phyloP scores from a whole-genome alignment of 2,113 vertebrate species.

The Thomomys bottae region DNA sequence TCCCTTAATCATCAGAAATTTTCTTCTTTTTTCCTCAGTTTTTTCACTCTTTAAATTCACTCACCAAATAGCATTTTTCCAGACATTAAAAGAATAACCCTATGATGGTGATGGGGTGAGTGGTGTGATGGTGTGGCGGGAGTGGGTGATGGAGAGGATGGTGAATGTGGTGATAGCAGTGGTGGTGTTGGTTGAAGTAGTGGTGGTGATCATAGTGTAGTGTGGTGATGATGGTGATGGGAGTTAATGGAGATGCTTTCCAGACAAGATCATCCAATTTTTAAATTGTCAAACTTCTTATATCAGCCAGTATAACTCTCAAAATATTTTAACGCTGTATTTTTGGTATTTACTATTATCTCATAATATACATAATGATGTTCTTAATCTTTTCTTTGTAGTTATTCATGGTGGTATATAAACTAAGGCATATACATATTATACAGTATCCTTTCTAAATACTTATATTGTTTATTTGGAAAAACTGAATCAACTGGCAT shows the following conservation, averaged over 20 bases:
- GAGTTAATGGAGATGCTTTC: background rate
- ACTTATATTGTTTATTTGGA: no score
- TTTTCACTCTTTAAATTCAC: no score
- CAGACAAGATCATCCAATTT: background rate
- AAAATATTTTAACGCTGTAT: background rate
- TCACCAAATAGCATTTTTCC: background rate
- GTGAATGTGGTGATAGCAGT: no score
- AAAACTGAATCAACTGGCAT: background rate
- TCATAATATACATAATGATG: no score
- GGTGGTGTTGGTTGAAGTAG: no score
- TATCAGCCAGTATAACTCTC: background rate
- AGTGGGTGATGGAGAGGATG: no score
- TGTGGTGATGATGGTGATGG: background rate
- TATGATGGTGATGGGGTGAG: accelerated
- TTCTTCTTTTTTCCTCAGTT: background rate
- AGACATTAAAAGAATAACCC: background rate
- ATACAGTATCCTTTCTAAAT: background rate
- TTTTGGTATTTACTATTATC: background rate
- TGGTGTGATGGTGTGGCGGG: no score
- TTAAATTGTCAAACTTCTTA: background rate
- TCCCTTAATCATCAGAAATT: background rate
- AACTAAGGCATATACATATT: background rate
- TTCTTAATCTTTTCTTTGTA: background rate
- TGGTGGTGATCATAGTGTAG: no score
- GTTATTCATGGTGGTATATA: background rate